Base-by-base conservation (phyloP, 2,888 invertebrate genomes). In the Furcula furcula region DNA sequence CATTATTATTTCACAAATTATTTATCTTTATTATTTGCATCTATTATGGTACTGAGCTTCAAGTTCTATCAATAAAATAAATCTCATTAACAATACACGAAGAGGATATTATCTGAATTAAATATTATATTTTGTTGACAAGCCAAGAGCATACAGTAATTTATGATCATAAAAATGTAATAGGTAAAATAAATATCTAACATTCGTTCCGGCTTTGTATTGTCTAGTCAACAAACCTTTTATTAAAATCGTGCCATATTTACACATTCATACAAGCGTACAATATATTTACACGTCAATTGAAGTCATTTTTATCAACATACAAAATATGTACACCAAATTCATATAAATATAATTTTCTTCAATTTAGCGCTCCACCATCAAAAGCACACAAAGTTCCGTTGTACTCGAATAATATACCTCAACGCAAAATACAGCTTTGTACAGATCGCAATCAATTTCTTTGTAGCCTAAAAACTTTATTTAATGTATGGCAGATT, bases 401-500 rank as follows among this genome's bases (percentile, higher is more conserved):
- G 2, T 5, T 21, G 9, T 6, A 10, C 4, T 10, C 10, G 2
- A 1, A 23, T 7, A 4, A 2, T 11, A 23, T 12, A 23, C 12
- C 23, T 12, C 7, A 10, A 4, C 20, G n/a, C 23, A 23, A 23
- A n/a, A 14, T 14, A 26, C 11, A 9, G 26, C 36, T 34, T 15
- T 29, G 12, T 34, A 29, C 12, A 36, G n/a, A 40, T 36, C 40
- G 33, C 51, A 46, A 53, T 45, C 50, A 49, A 54, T 55, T 51
- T 37, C 29, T 21, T 33, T 15, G 15, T 36, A 40, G 41, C 36
- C 33, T 37, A 14, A 11, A 12, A 14, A 26, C 30, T 56, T 69
- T 73, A 84, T 77, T 86, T 86, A 36, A 83, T 84, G 51, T 82
- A 86, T 28, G 84, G 81, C 54, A 75, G 65, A 44, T 83, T 79